These are phyloP conservation scores for Pharmacophagus antenor DNA, from an alignment of 2,888 invertebrate genomes.

Conservation along the genomic window DNA sequence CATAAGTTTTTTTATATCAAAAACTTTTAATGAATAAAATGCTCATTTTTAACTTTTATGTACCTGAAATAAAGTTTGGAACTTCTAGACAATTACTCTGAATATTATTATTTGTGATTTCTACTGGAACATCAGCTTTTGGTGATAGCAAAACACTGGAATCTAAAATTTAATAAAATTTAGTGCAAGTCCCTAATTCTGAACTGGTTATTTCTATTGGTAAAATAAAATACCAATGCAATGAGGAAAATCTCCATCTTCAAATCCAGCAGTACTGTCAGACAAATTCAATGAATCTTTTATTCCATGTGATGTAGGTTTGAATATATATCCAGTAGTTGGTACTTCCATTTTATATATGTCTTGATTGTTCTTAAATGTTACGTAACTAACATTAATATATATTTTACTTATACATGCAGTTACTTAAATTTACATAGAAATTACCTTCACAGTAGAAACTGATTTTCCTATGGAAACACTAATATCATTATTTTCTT, in stretches of 20 bases:
- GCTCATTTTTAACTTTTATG: too few relatives aligned
- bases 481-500: background rate
- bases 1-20: too few relatives aligned
- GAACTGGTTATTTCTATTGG: background rate
- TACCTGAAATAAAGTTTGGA: slow-evolving; percentile 67
- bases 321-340: slow-evolving; percentile 54
- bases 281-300: slow-evolving; percentile 62
- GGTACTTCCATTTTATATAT: slow-evolving; percentile 39
- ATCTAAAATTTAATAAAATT: slow-evolving; percentile 47
- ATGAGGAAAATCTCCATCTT: slow-evolving; percentile 59
- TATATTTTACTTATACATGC: background rate
- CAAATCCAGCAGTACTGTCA: slow-evolving; percentile 60
- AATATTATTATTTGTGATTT: slow-evolving; percentile 39
- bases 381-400: background rate
- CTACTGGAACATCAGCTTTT: slow-evolving; percentile 55
- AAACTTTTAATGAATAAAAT: background rate
- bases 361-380: slow-evolving; percentile 38
- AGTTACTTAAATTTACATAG: too few relatives aligned
- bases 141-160: slow-evolving; percentile 66
- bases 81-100: slow-evolving; percentile 56
- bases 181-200: background rate
- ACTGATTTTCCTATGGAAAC: background rate
- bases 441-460: background rate
- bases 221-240: slow-evolving; percentile 34
- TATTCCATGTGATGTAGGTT: slow-evolving; percentile 53